Evolutionary conservation across 2,888 invertebrate species (phyloP).

Genomic region (Xestoiulus laeticollis): DNA sequence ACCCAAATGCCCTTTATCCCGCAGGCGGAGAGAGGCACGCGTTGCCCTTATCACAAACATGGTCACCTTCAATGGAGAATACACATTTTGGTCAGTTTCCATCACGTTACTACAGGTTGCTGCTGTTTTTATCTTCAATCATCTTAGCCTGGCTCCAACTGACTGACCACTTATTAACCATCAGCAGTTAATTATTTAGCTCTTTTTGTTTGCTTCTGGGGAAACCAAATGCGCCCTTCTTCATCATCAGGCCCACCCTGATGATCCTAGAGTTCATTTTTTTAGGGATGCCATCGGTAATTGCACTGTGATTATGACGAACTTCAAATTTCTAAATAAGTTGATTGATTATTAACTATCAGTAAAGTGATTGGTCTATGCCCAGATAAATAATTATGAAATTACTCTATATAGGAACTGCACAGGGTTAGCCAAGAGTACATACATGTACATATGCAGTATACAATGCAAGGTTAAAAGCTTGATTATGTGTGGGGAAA

Average conservation of each 20-base stretch:
- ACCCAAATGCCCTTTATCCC: slow-evolving; percentile 45
- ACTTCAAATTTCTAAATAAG: neutral
- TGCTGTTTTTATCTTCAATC: slow-evolving; percentile 24
- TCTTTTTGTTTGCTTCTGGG: slow-evolving; percentile 23
- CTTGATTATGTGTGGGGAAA: too few species aligned
- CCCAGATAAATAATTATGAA: too few species aligned
- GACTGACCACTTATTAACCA: slow-evolving; percentile 36
- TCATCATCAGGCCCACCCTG: neutral
- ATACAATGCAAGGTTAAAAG: too few species aligned
- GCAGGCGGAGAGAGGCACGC: slow-evolving; percentile 9
- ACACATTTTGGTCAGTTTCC: slow-evolving; percentile 24
- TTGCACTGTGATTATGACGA: neutral
- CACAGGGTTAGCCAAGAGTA: too few species aligned
- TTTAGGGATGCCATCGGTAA: neutral
- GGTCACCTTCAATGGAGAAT: neutral
- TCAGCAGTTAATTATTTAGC: slow-evolving; percentile 39
- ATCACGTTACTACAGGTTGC: neutral
- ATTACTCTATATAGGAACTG: too few species aligned
- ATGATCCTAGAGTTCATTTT: neutral
- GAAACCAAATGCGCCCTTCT: neutral
- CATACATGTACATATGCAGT: too few species aligned
- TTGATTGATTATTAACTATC: neutral
- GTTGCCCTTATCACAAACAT: slow-evolving; percentile 39
- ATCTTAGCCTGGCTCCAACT: slow-evolving; percentile 12
- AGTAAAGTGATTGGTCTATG: too few species aligned